Evolutionary conservation across 1,140 invertebrate species (phyloP), one percentile per base, ranked within the genome.

Genomic region (Bombus haemorrhoidalis): DNA sequence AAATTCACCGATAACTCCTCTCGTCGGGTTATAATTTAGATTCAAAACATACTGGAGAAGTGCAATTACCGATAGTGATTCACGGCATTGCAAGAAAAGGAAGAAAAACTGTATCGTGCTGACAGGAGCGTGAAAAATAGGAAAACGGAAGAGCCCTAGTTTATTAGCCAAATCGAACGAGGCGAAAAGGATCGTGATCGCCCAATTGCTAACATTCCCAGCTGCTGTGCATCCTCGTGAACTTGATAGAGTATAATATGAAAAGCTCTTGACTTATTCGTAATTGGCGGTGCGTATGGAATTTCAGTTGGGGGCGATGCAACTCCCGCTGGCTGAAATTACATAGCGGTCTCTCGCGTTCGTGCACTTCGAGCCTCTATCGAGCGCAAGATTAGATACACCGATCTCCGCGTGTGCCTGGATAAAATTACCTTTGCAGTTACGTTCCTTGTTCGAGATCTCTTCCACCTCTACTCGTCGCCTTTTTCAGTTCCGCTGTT

Each of bases 231-330:
- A 53, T 39, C 64, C 34, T 69, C 22, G 28, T 13, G 15, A 53
- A 66, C 77, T 86, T 77, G 82, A 89, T 72, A 43, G 76, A 59
- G 47, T 47, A 57, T 83, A 57, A 68, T 43, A 71, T 53, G 77
- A 80, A 84, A 77, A 66, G 62, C 64, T 80, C 85, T 64, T 74
- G 89, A 90, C 89, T 84, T 81, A 47, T 82, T 90, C 85, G 81
- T 92, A 92, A 92, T 92, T 91, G 91, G 84, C 85, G 83, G 73
- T 68, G 71, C 85, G 89, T 89, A 87, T 91, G 89, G 88, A 92
- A 92, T 92, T 92, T 89, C 90, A 92, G 87, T 76, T 73, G 79
- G 69, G 87, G 25, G 64, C 78, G 76, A 78, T 85, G 89, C 81
- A 85, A 89, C 71, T 78, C 66, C 28, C 66, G 82, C 71, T 43